These are phyloP conservation scores for Heterocephalus glaber DNA, from an alignment of 2,113 vertebrate genomes.

Conservation along the genomic window DNA sequence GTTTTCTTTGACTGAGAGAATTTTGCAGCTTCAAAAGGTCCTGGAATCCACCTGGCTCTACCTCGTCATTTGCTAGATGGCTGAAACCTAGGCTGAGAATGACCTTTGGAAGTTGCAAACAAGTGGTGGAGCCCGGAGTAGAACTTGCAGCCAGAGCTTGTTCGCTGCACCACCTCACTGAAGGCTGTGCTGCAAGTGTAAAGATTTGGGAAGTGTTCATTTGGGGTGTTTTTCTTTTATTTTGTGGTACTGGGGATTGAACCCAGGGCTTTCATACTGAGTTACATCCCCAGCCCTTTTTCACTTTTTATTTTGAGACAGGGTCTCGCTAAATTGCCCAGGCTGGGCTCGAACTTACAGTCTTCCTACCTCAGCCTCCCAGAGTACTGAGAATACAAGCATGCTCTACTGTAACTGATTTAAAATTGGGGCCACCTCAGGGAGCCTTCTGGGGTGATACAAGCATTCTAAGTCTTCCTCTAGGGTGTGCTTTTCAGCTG, in stretches of 20 bases:
- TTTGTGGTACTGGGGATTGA: background rate
- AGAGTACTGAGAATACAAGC: background rate
- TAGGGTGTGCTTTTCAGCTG: background rate
- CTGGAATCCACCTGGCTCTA: background rate
- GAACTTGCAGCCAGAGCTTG: background rate
- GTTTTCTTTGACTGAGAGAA: background rate
- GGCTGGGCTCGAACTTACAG: background rate
- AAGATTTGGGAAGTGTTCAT: background rate
- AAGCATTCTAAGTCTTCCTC: background rate
- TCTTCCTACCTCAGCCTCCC: background rate
- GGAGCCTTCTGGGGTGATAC: background rate
- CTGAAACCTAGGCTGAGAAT: background rate
- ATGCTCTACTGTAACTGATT: background rate
- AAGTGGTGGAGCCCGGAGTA: background rate
- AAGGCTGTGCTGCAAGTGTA: background rate
- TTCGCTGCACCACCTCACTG: background rate
- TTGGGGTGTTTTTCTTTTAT: background rate
- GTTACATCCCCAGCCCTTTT: background rate
- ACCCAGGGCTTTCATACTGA: background rate
- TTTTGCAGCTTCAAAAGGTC: background rate
- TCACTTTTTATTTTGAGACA: background rate
- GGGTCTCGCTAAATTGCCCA: background rate
- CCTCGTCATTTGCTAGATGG: background rate
- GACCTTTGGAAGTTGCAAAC: background rate
- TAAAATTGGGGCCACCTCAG: background rate